A percentile compares a stretch with the other conserved stretches of the same genome.
phyloP scores from a whole-genome alignment of 2,113 vertebrate species.

The Electrona antarctica region DNA sequence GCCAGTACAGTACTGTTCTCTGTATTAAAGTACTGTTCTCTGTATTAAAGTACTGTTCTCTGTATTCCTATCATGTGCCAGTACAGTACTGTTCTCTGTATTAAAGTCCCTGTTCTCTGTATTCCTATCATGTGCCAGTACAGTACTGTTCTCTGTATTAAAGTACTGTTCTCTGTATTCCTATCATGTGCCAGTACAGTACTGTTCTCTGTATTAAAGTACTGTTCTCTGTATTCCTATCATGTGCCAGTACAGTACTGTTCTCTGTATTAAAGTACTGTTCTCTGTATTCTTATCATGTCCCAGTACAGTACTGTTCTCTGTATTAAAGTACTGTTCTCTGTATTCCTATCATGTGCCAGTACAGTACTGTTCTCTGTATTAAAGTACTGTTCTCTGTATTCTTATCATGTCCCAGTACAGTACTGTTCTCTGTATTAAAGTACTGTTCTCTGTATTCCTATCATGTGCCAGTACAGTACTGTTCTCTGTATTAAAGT shows the following conservation, averaged over 20 bases:
- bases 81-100: too few relatives aligned
- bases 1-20: too few relatives aligned
- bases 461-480: constrained; percentile 2
- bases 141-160: too few relatives aligned
- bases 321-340: too few relatives aligned
- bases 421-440: too few relatives aligned
- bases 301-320: too few relatives aligned
- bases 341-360: constrained; percentile 18
- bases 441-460: constrained; percentile 39
- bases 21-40: too few relatives aligned
- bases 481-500: too few relatives aligned
- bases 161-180: constrained; percentile 39
- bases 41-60: too few relatives aligned
- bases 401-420: constrained; percentile 12
- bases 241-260: neutral
- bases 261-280: too few relatives aligned
- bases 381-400: constrained; percentile 39
- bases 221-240: constrained; percentile 38
- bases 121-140: constrained; percentile 14
- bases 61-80: constrained; percentile 16
- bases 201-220: too few relatives aligned
- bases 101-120: constrained; percentile 34
- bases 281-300: constrained; percentile 33
- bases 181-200: constrained; percentile 2
- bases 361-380: too few relatives aligned